Conservation (phyloP, 2,797 vertebrate genomes). For the Ctenopoma multispine region DNA sequence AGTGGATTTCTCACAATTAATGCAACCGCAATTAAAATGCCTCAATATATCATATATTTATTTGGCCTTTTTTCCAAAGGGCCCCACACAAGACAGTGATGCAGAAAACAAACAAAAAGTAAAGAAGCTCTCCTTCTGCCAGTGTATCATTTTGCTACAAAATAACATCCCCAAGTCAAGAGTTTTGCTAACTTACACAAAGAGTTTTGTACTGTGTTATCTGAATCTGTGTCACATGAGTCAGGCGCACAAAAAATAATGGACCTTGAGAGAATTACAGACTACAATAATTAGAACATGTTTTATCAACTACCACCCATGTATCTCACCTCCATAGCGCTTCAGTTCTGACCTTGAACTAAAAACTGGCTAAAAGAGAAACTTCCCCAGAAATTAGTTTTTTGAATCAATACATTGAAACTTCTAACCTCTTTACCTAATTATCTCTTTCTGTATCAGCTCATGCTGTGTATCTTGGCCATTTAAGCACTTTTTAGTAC, state of each 20-base stretch:
- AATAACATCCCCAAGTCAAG: slow-evolving; percentile 20
- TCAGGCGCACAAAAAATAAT: slow-evolving; percentile 63
- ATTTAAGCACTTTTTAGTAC: neutral
- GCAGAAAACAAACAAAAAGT: neutral
- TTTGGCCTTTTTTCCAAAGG: slow-evolving; percentile 21
- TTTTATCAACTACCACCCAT: slow-evolving; percentile 68
- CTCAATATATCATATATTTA: slow-evolving; percentile 27
- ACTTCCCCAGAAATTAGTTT: slow-evolving; percentile 46
- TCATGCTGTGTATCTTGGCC: slow-evolving; percentile 8
- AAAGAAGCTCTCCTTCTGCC: neutral
- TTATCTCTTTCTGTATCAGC: slow-evolving; percentile 30
- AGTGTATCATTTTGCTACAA: slow-evolving; percentile 1
- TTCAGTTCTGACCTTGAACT: slow-evolving; percentile 76
- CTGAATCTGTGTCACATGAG: slow-evolving; percentile 80
- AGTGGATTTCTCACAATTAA: slow-evolving; percentile 18
- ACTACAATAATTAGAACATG: slow-evolving; percentile 82
- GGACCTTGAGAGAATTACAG: slow-evolving; percentile 76
- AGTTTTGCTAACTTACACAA: slow-evolving; percentile 41
- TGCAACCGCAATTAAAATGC: slow-evolving; percentile 35
- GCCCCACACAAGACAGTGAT: slow-evolving; percentile 14
- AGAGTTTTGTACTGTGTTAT: slow-evolving; percentile 59
- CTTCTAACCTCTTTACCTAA: slow-evolving; percentile 49
- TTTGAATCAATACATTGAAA: slow-evolving; percentile 56
- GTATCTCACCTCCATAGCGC: slow-evolving; percentile 52
- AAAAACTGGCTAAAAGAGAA: slow-evolving; percentile 58